These are phyloP conservation scores for Diplazon laetatorius DNA, from an alignment of 2,888 invertebrate genomes.

Conservation along the genomic window DNA sequence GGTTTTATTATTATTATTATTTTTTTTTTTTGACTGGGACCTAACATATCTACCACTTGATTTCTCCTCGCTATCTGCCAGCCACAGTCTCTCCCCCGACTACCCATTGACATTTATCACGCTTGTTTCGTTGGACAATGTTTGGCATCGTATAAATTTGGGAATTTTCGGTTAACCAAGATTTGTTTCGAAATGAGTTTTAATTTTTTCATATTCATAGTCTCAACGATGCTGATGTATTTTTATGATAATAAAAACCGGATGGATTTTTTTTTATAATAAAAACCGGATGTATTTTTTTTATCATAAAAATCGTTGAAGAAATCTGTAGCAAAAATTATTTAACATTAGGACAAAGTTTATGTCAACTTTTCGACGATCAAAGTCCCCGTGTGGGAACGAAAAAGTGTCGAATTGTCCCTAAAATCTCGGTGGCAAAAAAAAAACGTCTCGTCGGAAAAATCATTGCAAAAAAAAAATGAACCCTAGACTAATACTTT, in stretches of 20 bases:
- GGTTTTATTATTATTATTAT: no score
- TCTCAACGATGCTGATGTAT: no score
- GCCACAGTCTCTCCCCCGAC: conserved; percentile 6
- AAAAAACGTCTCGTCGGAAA: conserved; percentile 42
- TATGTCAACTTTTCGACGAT: no score
- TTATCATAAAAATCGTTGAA: no score
- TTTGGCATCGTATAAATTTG: background rate
- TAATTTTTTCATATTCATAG: no score
- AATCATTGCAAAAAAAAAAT: conserved; percentile 63
- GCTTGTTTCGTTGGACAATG: background rate
- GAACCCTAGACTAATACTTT: conserved; percentile 64
- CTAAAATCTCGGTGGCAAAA: background rate
- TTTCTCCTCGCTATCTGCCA: conserved; percentile 3
- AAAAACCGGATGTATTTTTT: no score
- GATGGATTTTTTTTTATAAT: no score
- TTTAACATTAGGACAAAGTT: no score
- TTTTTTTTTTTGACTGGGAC: conserved; percentile 5
- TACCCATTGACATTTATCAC: conserved; percentile 23
- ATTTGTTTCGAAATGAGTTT: no score
- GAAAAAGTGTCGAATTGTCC: conserved; percentile 61
- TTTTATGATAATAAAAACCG: no score
- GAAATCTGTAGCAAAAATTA: no score
- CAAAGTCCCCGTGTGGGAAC: no score
- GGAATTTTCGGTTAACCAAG: background rate
- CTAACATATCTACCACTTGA: background rate